Conservation (phyloP, 1,140 invertebrate genomes). For the Pseudoatta argentina region DNA sequence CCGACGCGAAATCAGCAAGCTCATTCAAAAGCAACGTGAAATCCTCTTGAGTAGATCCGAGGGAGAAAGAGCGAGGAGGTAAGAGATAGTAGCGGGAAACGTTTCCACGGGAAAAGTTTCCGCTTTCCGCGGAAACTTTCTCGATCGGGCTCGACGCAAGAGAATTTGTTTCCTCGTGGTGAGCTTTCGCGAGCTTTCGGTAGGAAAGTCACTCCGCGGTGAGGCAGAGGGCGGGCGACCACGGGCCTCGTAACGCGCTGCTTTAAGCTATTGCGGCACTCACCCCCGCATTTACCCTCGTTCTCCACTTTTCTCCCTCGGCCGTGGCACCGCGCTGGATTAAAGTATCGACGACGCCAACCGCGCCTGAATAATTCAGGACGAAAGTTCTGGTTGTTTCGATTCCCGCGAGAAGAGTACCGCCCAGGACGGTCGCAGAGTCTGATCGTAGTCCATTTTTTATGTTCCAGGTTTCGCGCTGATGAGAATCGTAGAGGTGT, state of each 20-base stretch:
- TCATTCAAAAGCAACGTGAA: slow-evolving; percentile 35
- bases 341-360: slow-evolving; percentile 83
- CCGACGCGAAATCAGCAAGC: slow-evolving; percentile 16
- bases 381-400: slow-evolving; percentile 80
- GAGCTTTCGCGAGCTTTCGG: slow-evolving; percentile 59
- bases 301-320: slow-evolving; percentile 37
- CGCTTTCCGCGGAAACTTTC: slow-evolving; percentile 31
- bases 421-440: slow-evolving; percentile 42
- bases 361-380: slow-evolving; percentile 85
- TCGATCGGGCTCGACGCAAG: slow-evolving; percentile 44
- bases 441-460: slow-evolving; percentile 66
- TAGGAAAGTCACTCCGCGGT: slow-evolving; percentile 61
- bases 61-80: not conserved
- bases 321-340: slow-evolving; percentile 73
- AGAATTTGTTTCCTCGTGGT: slow-evolving; percentile 47
- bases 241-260: slow-evolving; percentile 52
- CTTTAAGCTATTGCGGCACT: slow-evolving; percentile 40
- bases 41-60: slow-evolving; percentile 15
- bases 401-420: slow-evolving; percentile 40
- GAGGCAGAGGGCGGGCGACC: slow-evolving; percentile 51
- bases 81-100: slow-evolving; percentile 5
- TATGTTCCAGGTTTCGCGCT: slow-evolving; percentile 93
- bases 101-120: slow-evolving; percentile 51
- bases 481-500: slow-evolving; percentile 96
- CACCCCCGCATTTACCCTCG: slow-evolving; percentile 25